Conservation (phyloP, 1,140 invertebrate genomes). For the Papilio machaon region DNA sequence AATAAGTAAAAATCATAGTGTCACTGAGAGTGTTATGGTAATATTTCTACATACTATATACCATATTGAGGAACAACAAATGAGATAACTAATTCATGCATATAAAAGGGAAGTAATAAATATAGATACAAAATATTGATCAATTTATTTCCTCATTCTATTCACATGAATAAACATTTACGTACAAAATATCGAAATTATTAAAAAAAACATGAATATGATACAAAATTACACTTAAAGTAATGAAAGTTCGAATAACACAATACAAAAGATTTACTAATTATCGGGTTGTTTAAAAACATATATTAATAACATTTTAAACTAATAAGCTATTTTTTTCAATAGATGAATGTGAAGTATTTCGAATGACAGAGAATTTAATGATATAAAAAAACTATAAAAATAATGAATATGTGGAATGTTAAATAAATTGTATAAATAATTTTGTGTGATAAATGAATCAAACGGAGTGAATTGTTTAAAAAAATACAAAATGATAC, state of each 20-base stretch:
- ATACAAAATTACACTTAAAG: constrained; percentile 73
- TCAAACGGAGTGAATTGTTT: background rate
- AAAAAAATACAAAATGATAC: background rate
- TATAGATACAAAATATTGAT: constrained; percentile 69
- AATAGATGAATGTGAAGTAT: constrained; percentile 40
- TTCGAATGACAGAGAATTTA: constrained; percentile 35
- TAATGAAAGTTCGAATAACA: constrained; percentile 43
- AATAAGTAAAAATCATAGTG: background rate
- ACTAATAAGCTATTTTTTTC: constrained; percentile 27
- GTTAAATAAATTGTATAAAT: constrained; percentile 51
- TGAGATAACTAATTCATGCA: background rate
- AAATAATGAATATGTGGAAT: constrained; percentile 70
- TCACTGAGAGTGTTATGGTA: background rate
- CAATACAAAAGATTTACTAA: constrained; percentile 32
- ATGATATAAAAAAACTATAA: constrained; percentile 56
- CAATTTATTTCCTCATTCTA: constrained; percentile 75
- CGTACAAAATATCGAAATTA: constrained; percentile 60
- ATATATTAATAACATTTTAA: constrained; percentile 15
- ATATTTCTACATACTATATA: background rate
- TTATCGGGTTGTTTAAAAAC: constrained; percentile 11
- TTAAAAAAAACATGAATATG: constrained; percentile 67
- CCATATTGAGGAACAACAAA: background rate
- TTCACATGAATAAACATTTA: constrained; percentile 69
- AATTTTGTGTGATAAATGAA: constrained; percentile 33
- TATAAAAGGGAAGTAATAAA: constrained; percentile 28